phyloP scores from a whole-genome alignment of 1,140 invertebrate genomes.

The Trinorchestia longiramus region DNA sequence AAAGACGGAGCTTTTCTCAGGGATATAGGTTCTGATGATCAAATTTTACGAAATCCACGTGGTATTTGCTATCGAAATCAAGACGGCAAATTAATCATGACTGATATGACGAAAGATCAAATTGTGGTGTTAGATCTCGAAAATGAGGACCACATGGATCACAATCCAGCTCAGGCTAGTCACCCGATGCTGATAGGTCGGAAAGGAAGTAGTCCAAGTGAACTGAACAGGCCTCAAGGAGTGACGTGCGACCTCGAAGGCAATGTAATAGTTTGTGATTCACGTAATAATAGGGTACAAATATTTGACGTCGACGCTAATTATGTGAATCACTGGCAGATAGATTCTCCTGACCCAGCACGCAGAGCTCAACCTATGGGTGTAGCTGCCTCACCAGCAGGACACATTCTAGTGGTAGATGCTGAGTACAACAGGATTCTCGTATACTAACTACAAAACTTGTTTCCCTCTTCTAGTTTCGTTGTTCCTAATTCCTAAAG shows the following conservation, averaged over 20 bases:
- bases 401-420: constrained; percentile 17
- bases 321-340: constrained; percentile 17
- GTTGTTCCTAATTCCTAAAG: not conserved
- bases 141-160: constrained; percentile 79
- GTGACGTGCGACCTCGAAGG: constrained; percentile 88
- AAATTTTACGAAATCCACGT: constrained; percentile 84
- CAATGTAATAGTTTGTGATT: constrained; percentile 90
- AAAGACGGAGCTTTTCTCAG: constrained; percentile 84
- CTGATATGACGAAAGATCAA: constrained; percentile 96
- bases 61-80: constrained; percentile 88
- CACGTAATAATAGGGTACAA: constrained; percentile 82
- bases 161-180: constrained; percentile 20
- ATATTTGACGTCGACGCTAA: constrained; percentile 48
- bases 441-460: not conserved
- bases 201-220: constrained; percentile 80
- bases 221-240: constrained; percentile 83
- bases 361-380: not conserved
- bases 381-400: not conserved
- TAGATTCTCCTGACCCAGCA: not conserved
- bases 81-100: constrained; percentile 80
- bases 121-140: constrained; percentile 81
- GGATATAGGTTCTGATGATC: constrained; percentile 84
- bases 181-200: constrained; percentile 73
- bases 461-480: not conserved
- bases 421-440: constrained; percentile 44